phyloP scores from a whole-genome alignment of 1,140 invertebrate genomes.

The Caenorhabditis remanei region DNA sequence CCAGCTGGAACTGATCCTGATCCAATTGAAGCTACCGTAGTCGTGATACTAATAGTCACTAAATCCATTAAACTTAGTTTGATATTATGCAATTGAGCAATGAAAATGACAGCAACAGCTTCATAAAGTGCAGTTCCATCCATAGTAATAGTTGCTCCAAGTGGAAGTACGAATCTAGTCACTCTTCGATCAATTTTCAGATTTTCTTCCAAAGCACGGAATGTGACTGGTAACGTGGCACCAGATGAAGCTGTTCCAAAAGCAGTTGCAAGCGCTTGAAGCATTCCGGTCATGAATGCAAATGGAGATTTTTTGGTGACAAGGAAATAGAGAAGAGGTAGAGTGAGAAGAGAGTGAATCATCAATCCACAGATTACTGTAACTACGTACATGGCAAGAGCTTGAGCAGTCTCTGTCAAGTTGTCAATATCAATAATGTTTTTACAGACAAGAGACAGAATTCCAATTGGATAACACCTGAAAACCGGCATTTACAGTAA shows the following conservation, averaged over 20 bases:
- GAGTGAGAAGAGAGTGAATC: conserved; percentile 74
- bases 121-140: conserved; percentile 81
- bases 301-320: conserved; percentile 86
- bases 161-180: conserved; percentile 93
- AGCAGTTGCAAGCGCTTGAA: conserved; percentile 89
- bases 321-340: conserved; percentile 83
- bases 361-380: conserved; percentile 89
- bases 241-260: conserved; percentile 93
- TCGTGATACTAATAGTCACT: conserved; percentile 90
- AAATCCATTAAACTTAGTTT: conserved; percentile 80
- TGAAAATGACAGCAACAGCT: conserved; percentile 80
- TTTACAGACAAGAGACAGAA: conserved; percentile 88
- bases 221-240: conserved; percentile 92
- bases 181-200: conserved; percentile 81
- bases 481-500: conserved; percentile 34
- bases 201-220: conserved; percentile 82
- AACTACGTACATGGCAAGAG: conserved; percentile 90
- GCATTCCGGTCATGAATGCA: conserved; percentile 86
- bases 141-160: conserved; percentile 81
- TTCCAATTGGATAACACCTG: conserved; percentile 92
- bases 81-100: conserved; percentile 82
- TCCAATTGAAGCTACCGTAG: conserved; percentile 94
- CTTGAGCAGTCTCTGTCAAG: conserved; percentile 85
- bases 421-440: conserved; percentile 90
- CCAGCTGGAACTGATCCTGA: conserved; percentile 96